Evolutionary conservation across 2,797 vertebrate species (phyloP).

Genomic region (Cephalopachus bancanus): DNA sequence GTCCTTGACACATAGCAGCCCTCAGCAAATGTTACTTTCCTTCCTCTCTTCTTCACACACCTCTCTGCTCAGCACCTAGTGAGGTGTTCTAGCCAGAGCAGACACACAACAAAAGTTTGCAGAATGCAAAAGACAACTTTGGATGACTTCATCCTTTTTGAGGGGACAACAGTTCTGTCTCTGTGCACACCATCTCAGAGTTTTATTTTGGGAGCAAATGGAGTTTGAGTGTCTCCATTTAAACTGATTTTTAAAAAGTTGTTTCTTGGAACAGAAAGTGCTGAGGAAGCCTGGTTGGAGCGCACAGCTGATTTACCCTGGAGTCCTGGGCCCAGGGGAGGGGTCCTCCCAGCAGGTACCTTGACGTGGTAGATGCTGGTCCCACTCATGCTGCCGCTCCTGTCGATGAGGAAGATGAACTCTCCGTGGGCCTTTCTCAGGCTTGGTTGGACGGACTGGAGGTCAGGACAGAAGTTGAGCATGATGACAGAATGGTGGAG

Average conservation of each 20-base stretch:
- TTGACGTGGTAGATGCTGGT: slow-evolving; percentile 92
- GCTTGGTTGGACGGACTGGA: slow-evolving; percentile 91
- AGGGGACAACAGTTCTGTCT: not conserved
- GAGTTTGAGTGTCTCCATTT: slow-evolving; percentile 27
- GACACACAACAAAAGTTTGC: not conserved
- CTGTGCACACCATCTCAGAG: not conserved
- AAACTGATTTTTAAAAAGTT: slow-evolving; percentile 16
- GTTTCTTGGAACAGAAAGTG: not conserved
- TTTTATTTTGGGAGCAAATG: slow-evolving; percentile 36
- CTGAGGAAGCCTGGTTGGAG: not conserved
- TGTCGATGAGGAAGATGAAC: slow-evolving; percentile 97
- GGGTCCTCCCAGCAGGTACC: slow-evolving; percentile 86
- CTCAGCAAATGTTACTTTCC: not conserved
- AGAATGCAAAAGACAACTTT: not conserved
- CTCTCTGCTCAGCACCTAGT: not conserved
- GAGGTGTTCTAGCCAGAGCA: not conserved
- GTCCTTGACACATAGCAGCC: not conserved
- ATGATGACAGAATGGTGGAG: slow-evolving; percentile 96
- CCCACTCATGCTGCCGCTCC: slow-evolving; percentile 95
- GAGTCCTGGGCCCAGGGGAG: not conserved
- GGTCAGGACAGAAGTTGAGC: slow-evolving; percentile 97
- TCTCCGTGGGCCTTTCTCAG: slow-evolving; percentile 94
- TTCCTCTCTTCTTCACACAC: not conserved
- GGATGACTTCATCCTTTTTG: not conserved
- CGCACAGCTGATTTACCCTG: not conserved